Percentiles rank a stretch among this genome's conserved stretches.
Conservation (phyloP, 2,797 vertebrate genomes). For the Lagodon rhomboides region DNA sequence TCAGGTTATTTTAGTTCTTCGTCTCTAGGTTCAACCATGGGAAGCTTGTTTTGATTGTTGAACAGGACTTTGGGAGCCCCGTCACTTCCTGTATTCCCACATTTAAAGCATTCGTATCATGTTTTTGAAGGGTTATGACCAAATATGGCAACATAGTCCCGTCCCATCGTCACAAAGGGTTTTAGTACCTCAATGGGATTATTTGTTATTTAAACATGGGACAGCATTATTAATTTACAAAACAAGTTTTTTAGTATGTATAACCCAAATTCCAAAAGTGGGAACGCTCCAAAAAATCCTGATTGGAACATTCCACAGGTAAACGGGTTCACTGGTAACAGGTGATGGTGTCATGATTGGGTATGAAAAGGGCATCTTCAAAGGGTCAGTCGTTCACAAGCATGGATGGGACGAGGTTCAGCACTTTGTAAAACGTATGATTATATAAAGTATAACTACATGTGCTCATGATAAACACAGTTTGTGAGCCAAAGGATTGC, state of each 20-base stretch:
- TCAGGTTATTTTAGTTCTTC: conserved; percentile 69
- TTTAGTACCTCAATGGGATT: not conserved
- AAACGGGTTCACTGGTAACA: too few species aligned
- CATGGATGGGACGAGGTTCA: too few species aligned
- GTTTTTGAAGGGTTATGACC: conserved; percentile 30
- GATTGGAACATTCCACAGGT: too few species aligned
- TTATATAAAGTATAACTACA: too few species aligned
- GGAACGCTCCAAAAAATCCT: too few species aligned
- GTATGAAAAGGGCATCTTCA: too few species aligned
- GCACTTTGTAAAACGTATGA: too few species aligned
- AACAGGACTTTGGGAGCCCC: conserved; percentile 17
- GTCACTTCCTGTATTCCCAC: conserved; percentile 16
- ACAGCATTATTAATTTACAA: not conserved
- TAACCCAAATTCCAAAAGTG: too few species aligned
- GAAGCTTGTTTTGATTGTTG: conserved; percentile 53
- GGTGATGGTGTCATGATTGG: too few species aligned
- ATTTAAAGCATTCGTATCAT: conserved; percentile 28
- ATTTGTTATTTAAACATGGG: not conserved
- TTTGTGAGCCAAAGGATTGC: too few species aligned
- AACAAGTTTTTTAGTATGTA: not conserved
- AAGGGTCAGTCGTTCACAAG: too few species aligned
- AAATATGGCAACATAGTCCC: conserved; percentile 16
- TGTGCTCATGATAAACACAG: too few species aligned
- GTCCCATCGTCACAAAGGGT: not conserved
- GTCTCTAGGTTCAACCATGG: conserved; percentile 48